These are phyloP conservation scores for Phasia obesa DNA, from an alignment of 2,888 invertebrate species.

Conservation along the genomic window DNA sequence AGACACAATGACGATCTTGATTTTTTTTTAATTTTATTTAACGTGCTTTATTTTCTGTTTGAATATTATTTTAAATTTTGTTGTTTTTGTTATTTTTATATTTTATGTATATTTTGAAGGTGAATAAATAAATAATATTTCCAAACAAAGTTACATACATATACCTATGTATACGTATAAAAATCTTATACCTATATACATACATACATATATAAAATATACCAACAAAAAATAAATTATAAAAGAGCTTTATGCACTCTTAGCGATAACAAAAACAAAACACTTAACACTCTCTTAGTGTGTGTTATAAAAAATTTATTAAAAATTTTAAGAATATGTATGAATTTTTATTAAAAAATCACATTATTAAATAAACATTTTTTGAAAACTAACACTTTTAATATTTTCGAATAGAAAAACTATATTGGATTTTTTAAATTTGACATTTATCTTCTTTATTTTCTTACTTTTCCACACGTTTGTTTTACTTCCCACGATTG, in stretches of 20 bases:
- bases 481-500: constrained; percentile 41
- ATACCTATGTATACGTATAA: constrained; percentile 27
- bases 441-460: constrained; percentile 23
- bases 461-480: constrained; percentile 57
- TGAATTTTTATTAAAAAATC: constrained; percentile 1
- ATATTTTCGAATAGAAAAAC: constrained; percentile 2
- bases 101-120: constrained; percentile 66
- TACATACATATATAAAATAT: constrained; percentile 6
- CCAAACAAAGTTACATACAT: constrained; percentile 54
- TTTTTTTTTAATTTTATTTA: constrained; percentile 49
- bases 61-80: constrained; percentile 24
- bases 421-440: neutral
- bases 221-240: constrained; percentile 22
- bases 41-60: constrained; percentile 16
- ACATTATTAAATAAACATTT: constrained; percentile 10
- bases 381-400: constrained; percentile 38
- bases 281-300: constrained; percentile 11
- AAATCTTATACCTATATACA: neutral
- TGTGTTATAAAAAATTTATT: neutral
- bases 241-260: constrained; percentile 40
- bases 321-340: neutral
- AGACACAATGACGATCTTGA: constrained; percentile 73
- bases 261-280: constrained; percentile 16
- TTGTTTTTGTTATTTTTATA: constrained; percentile 36
- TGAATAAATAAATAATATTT: constrained; percentile 62